Evolutionary conservation across 1,140 invertebrate genomes (phyloP), one percentile per base, ranked within the genome.

Genomic region (Aphelenchoides avenae): DNA sequence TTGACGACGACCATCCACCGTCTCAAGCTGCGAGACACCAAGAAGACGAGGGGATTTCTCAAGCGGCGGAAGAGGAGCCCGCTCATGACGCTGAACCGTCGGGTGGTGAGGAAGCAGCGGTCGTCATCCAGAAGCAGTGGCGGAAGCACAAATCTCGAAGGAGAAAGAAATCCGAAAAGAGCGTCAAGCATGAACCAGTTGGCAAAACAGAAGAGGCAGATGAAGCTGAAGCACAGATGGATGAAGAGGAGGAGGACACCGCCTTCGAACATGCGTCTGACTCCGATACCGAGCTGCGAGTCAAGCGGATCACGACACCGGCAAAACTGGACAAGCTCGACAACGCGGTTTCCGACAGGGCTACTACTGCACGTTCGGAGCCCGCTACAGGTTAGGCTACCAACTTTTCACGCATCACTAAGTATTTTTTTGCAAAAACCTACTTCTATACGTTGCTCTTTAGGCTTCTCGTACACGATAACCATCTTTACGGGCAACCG

Each of bases 401-500:
- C 44, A 47, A 7, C 6, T 46, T 47, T 47, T 1, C 18, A 46
- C 1, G 7, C 43, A 7, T 33, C 18, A n/a, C 18, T 47, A 4
- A 18, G 6, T 18, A 26, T n/a, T 1, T 22, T 44, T 47, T 52
- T 18, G 11, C 44, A 47, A 11, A 6, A 47, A 20, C 26, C 9
- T 11, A 20, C 3, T 3, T 29, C 26, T 26, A 40, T 40, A 20
- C 9, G 41, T 29, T 6, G 3, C 3, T 47, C 4, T 51, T 51
- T 50, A 63, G 61, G 41, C 15, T 57, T 27, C 42, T 22, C 50
- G 36, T 67, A 67, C 27, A 57, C 67, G 18, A 52, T 71, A 3
- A 59, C 67, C 6, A 47, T 67, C 20, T 51, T 49, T 13, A 58
- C 57, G 6, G 65, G 65, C 1, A 71, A 70, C 37, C 68, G 65